These are phyloP conservation scores for Albula glossodonta DNA, from an alignment of 2,113 vertebrate genomes.

Conservation along the genomic window DNA sequence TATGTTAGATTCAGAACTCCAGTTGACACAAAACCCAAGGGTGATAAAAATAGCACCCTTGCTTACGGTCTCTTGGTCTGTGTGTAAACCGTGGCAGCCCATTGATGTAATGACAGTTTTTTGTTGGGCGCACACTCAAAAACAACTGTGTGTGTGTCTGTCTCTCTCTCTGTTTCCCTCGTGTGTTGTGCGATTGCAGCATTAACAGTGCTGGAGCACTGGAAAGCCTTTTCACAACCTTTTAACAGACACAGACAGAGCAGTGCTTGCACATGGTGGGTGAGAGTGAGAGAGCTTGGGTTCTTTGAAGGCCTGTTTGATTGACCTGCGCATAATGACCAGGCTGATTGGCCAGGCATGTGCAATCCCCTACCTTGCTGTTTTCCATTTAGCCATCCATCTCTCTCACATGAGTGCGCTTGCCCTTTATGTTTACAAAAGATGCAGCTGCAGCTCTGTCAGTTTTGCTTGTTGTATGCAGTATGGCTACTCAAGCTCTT, in stretches of 20 bases:
- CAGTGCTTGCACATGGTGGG: not conserved
- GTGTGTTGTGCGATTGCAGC: not conserved
- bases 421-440: not conserved
- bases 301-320: not conserved
- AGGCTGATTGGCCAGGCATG: not conserved
- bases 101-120: constrained; percentile 25
- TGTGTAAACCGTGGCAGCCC: constrained; percentile 19
- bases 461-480: not conserved
- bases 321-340: not conserved
- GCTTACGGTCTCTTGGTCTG: constrained; percentile 10
- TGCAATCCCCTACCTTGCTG: not conserved
- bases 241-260: not conserved
- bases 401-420: not conserved
- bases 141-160: not conserved
- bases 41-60: constrained; percentile 23
- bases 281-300: not conserved
- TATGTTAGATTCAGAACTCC: not conserved
- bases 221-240: not conserved
- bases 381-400: not conserved
- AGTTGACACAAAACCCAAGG: constrained; percentile 18
- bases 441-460: not conserved
- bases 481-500: not conserved
- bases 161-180: not conserved
- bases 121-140: constrained; percentile 1
- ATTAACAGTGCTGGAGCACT: not conserved